These are phyloP conservation scores for Minunthozetes semirufus DNA, from an alignment of 2,888 invertebrate genomes.

Conservation along the genomic window DNA sequence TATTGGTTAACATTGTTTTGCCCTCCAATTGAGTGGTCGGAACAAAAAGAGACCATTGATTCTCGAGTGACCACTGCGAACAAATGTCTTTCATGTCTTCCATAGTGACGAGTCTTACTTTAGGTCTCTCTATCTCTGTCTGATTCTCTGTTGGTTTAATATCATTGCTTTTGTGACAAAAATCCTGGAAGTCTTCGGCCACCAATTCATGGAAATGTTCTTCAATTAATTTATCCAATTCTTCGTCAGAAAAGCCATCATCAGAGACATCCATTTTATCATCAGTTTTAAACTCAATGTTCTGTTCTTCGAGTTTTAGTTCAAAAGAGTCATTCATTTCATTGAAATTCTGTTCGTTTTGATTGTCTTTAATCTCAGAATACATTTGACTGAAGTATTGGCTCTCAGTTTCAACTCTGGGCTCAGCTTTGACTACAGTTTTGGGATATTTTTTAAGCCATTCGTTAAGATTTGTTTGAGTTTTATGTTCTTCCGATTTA, in stretches of 20 bases:
- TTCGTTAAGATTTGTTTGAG: not conserved
- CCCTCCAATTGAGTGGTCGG: not conserved
- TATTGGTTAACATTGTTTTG: not conserved
- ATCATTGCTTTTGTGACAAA: not conserved
- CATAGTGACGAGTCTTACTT: too few relatives aligned
- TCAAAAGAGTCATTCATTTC: not conserved
- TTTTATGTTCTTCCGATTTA: not conserved
- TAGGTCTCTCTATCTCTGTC: too few relatives aligned
- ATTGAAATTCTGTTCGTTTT: not conserved
- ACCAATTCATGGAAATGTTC: not conserved
- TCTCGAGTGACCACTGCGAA: not conserved
- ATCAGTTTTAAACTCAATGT: not conserved
- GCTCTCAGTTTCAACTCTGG: not conserved
- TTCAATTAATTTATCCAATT: not conserved
- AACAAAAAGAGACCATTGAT: not conserved
- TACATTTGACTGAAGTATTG: not conserved
- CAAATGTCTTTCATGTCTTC: too few relatives aligned
- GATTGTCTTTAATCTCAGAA: not conserved
- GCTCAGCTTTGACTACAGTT: not conserved
- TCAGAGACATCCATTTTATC: not conserved
- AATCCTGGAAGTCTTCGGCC: slow-evolving; percentile 4
- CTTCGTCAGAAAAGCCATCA: not conserved
- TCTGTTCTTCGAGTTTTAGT: too few relatives aligned
- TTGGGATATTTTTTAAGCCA: not conserved
- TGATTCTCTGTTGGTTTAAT: too few relatives aligned